Conservation (phyloP, 2,888 invertebrate species). For the Tanytarsus gracilentus region DNA sequence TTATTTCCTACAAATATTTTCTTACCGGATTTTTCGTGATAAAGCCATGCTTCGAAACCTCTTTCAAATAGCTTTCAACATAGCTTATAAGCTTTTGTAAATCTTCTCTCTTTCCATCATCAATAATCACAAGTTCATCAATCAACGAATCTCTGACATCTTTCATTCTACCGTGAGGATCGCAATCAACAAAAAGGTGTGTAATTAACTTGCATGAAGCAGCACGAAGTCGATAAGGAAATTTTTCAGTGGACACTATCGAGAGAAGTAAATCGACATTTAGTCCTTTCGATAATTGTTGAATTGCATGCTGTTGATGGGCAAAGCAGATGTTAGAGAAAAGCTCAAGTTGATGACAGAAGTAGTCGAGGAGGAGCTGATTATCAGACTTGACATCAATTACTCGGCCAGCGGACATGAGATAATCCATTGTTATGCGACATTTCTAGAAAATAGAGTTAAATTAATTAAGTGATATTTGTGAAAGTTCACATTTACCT, state of each 20-base stretch:
- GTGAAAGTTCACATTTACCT: constrained; percentile 33
- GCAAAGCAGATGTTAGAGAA: constrained; percentile 99
- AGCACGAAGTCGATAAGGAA: constrained; percentile 90
- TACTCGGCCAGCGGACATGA: constrained; percentile 71
- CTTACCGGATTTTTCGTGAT: too few relatives aligned
- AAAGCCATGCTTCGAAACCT: constrained; percentile 84
- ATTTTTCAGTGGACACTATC: constrained; percentile 90
- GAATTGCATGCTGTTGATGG: constrained; percentile 86
- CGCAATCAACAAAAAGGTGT: constrained; percentile 95
- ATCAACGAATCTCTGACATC: constrained; percentile 96
- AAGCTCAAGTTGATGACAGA: constrained; percentile 91
- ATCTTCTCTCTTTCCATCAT: constrained; percentile 77
- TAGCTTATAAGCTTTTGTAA: constrained; percentile 89
- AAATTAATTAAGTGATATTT: constrained; percentile 1
- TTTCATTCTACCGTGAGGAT: constrained; percentile 97
- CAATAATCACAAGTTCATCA: constrained; percentile 71
- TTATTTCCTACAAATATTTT: too few relatives aligned
- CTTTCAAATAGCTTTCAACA: constrained; percentile 95
- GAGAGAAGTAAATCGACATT: constrained; percentile 88
- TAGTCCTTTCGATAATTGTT: constrained; percentile 80
- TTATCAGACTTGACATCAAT: constrained; percentile 58
- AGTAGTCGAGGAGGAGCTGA: constrained; percentile 82
- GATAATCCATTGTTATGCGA: constrained; percentile 57
- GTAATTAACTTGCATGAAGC: constrained; percentile 97
- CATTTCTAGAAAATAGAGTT: constrained; percentile 32